Evolutionary conservation across 2,113 vertebrate genomes (phyloP).

Genomic region (Aphelocoma coerulescens): DNA sequence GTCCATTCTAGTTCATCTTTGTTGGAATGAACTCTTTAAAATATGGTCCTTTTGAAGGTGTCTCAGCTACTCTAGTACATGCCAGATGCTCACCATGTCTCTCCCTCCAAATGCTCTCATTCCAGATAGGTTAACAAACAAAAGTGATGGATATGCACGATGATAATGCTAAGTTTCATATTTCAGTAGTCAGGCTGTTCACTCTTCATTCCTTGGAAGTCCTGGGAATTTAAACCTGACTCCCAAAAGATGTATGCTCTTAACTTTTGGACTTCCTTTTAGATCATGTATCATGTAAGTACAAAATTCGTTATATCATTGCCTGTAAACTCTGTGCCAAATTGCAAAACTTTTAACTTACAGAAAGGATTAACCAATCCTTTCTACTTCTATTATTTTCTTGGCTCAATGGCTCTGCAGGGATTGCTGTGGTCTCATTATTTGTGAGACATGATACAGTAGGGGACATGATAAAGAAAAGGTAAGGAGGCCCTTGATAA

Average conservation of each 20-base stretch:
- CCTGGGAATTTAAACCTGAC: slow-evolving; percentile 50
- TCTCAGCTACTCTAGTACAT: neutral
- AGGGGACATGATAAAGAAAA: slow-evolving; percentile 54
- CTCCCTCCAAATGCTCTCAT: neutral
- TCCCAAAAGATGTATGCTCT: slow-evolving; percentile 37
- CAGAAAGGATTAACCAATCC: slow-evolving; percentile 55
- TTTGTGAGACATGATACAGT: slow-evolving; percentile 57
- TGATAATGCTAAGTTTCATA: slow-evolving; percentile 43
- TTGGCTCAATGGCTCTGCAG: slow-evolving; percentile 43
- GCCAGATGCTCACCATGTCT: slow-evolving; percentile 2
- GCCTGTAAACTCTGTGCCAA: slow-evolving; percentile 51
- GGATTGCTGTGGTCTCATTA: slow-evolving; percentile 61
- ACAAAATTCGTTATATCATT: slow-evolving; percentile 53
- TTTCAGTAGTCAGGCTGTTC: slow-evolving; percentile 52
- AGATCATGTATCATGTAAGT: slow-evolving; percentile 64
- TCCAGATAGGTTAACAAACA: slow-evolving; percentile 33
- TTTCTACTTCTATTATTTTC: slow-evolving; percentile 60
- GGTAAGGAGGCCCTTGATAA: slow-evolving; percentile 64
- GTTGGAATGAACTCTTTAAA: neutral
- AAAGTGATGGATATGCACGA: slow-evolving; percentile 41
- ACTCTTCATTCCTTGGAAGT: slow-evolving; percentile 25
- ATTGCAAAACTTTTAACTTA: slow-evolving; percentile 49
- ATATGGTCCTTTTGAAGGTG: slow-evolving; percentile 17
- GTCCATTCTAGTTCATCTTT: neutral
- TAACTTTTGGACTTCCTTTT: slow-evolving; percentile 63